A percentile compares a stretch with the other conserved stretches of the same genome.
These are phyloP conservation scores for Pterocles orientalis DNA, from an alignment of 2,113 vertebrate genomes.

Conservation along the genomic window DNA sequence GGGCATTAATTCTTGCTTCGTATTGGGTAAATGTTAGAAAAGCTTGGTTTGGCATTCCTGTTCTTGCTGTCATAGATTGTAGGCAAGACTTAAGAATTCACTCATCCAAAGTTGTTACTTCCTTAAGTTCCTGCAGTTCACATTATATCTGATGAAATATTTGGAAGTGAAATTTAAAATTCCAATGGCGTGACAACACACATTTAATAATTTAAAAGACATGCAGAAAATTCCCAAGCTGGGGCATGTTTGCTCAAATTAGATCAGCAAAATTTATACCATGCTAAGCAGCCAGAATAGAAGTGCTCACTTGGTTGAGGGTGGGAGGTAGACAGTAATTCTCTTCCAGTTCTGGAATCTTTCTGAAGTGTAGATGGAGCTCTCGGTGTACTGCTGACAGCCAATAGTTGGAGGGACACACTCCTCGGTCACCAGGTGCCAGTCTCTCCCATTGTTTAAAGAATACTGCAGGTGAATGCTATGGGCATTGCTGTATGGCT, in stretches of 20 bases:
- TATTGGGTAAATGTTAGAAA: background rate
- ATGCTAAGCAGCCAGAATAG: conserved; percentile 35
- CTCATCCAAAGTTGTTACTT: background rate
- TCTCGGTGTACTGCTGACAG: conserved; percentile 91
- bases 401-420: conserved; percentile 96
- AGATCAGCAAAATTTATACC: conserved; percentile 57
- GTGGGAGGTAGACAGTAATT: conserved; percentile 91
- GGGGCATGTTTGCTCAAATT: conserved; percentile 51
- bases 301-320: conserved; percentile 75
- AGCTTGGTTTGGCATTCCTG: background rate
- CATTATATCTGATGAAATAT: background rate
- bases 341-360: conserved; percentile 94
- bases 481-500: conserved; percentile 85
- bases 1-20: background rate
- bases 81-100: background rate
- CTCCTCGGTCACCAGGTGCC: conserved; percentile 92
- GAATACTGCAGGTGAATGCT: conserved; percentile 91
- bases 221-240: conserved; percentile 28
- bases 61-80: background rate
- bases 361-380: conserved; percentile 89
- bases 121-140: background rate
- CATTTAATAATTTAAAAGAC: conserved; percentile 58
- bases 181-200: conserved; percentile 1
- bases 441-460: conserved; percentile 90
- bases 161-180: conserved; percentile 34